Base-by-base conservation (phyloP, 2,113 vertebrate species). In the Gasterosteus nipponicus region DNA sequence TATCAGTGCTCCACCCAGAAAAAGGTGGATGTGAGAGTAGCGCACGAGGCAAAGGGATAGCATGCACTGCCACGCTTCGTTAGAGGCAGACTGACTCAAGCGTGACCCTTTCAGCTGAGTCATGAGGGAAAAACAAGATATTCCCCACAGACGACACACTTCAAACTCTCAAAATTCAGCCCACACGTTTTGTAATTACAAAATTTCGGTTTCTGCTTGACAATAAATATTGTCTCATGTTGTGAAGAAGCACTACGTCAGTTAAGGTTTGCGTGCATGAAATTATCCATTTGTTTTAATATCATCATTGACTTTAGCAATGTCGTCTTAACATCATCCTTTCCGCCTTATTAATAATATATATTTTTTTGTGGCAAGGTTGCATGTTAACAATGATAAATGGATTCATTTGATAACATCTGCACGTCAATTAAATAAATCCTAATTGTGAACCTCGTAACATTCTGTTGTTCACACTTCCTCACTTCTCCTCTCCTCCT, bases 101-200 rank as follows among this genome's bases (percentile, higher is more conserved):
- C 60, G 15, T 74, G 78, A 85, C 84, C 78, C 82, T 82, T 73
- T 80, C 57, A 63, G 67, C 59, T 88, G 91, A 91, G 84, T 89
- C 88, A 87, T 71, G 57, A 67, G 77, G 77, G 69, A 61, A 87
- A 85, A 87, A 78, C 69, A 78, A 69, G 60, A 90, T 80, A 81
- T 87, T 87, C 80, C 73, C 80, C 64, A 80, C 71, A 51, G 77
- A 82, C 47, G 73, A 89, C 67, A 73, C 82, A 77, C 80, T 77
- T 77, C 63, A 78, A 73, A 76, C 39, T 83, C 57, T 53, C 35
- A 73, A 3, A 46, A 80, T 77, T 69, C 69, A 64, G 66, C 39
- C 58, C 47, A 53, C 62, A 39, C 14, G 59, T 42, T n/a, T 62
- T 63, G 41, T 12, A 53, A 64, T 39, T 33, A 54, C 38, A 11